These are phyloP conservation scores for Copidosoma floridanum DNA, from an alignment of 1,140 invertebrate genomes.

Conservation along the genomic window DNA sequence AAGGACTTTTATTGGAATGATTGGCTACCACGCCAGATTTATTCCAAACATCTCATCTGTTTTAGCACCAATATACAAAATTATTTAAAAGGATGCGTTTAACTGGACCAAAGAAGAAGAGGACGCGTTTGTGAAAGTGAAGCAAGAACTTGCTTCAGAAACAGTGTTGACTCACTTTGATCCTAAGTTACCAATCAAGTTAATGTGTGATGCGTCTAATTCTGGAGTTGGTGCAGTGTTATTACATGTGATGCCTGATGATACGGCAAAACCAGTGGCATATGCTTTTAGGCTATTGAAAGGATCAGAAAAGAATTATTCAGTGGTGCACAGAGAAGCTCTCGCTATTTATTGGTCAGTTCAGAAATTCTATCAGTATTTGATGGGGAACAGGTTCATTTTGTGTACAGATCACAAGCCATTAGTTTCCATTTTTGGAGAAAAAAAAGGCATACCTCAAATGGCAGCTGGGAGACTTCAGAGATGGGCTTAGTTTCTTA, in stretches of 20 bases:
- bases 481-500: slow-evolving; percentile 33
- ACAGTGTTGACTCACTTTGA: slow-evolving; percentile 16
- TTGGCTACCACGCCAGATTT: slow-evolving; percentile 54
- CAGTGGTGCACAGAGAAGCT: neutral
- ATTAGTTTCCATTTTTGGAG: slow-evolving; percentile 41
- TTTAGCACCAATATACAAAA: slow-evolving; percentile 2
- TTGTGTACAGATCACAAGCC: slow-evolving; percentile 54
- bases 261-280: neutral
- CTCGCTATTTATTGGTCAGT: slow-evolving; percentile 35
- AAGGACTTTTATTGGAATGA: slow-evolving; percentile 52
- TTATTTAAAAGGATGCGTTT: neutral
- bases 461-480: slow-evolving; percentile 39
- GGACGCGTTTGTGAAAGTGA: neutral
- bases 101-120: slow-evolving; percentile 2
- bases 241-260: slow-evolving; percentile 4
- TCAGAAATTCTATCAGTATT: slow-evolving; percentile 56
- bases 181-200: slow-evolving; percentile 8
- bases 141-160: neutral
- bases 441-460: slow-evolving; percentile 37
- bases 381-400: slow-evolving; percentile 47
- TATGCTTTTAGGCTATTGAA: neutral
- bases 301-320: neutral
- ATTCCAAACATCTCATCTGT: slow-evolving; percentile 34
- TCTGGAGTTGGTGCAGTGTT: slow-evolving; percentile 23
- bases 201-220: slow-evolving; percentile 25